Evolutionary conservation across 2,113 vertebrate species (phyloP), one percentile per base, ranked within the genome.

Genomic region (Eupsittula cactorum): DNA sequence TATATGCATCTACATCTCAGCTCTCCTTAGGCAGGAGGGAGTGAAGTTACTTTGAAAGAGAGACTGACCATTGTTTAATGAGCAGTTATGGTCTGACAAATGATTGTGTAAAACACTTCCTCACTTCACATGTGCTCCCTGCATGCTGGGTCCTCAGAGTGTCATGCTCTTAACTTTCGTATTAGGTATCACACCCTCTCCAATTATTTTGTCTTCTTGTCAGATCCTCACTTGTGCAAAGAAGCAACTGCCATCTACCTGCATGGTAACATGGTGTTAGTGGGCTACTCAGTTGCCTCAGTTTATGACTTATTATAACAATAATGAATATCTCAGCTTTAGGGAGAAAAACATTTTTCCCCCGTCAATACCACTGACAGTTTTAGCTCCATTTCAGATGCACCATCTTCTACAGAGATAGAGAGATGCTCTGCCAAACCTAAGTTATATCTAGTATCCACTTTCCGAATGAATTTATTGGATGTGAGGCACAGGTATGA

Each of bases 181-280:
- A 59, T 88, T 77, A 44, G 81, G 29, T 71, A 47, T 84, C 81
- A 42, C 68, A 27, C 15, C 4, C 50, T 33, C 37, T 1, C 59
- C 92, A n/a, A 86, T 94, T 90, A 88, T 55, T 96, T 53, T 92
- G 86, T 88, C 83, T 86, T 24, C 88, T 16, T 93, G 88, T 84
- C 95, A 93, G 90, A 33, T 52, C 41, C 69, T 71, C 19, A 2
- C n/a, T 35, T 28, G 82, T 29, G 57, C 14, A 64, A 39, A 44
- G 62, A 64, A 44, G 73, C 49, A 33, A 3, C 49, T 19, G 59
- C 5, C 65, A 28, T 35, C 46, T 39, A 27, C 75, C 78, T 49
- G 77, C 28, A 25, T 1, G 9, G 74, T 49, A 76, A 29, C 35
- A 9, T 1, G 37, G 46, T 31, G 69, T 13, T 77, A 50, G 90